phyloP scores from a whole-genome alignment of 2,888 invertebrate genomes.

The Sphaerophoria taeniata region DNA sequence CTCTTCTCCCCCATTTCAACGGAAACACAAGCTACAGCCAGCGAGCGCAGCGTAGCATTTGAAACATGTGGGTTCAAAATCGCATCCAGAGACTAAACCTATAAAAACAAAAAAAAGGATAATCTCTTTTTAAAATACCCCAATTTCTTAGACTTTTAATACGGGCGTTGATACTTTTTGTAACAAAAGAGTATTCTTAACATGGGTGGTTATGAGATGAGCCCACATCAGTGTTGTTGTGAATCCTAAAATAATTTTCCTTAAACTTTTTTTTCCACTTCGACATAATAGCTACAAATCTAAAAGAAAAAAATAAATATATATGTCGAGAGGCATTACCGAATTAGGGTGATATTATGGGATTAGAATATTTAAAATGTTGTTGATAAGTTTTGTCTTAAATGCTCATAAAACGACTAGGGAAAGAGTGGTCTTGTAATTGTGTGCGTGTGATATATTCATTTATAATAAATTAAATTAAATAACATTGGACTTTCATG shows the following conservation, averaged over 20 bases:
- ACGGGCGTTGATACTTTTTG: constrained; percentile 41
- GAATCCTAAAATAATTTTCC: constrained; percentile 59
- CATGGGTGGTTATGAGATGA: constrained; percentile 40
- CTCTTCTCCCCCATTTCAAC: neutral
- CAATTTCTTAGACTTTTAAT: constrained; percentile 46
- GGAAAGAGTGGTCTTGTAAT: no score
- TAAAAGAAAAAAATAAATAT: constrained; percentile 62
- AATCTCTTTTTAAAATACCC: constrained; percentile 60
- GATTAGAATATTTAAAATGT: constrained; percentile 31
- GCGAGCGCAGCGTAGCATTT: constrained; percentile 4
- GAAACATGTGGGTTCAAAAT: constrained; percentile 35
- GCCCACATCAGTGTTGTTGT: constrained; percentile 52
- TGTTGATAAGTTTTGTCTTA: neutral
- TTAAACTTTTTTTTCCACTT: constrained; percentile 41
- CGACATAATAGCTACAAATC: constrained; percentile 38
- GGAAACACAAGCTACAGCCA: neutral
- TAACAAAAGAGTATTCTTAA: constrained; percentile 37
- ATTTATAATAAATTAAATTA: no score
- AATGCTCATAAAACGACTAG: no score
- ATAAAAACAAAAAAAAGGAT: constrained; percentile 58
- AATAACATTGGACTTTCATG: no score
- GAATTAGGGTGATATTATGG: neutral
- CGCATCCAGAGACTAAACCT: constrained; percentile 27
- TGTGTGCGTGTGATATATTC: no score
- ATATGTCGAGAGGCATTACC: neutral